These are phyloP conservation scores for Thaumetopoea pityocampa DNA, from an alignment of 1,140 invertebrate genomes.

Conservation along the genomic window DNA sequence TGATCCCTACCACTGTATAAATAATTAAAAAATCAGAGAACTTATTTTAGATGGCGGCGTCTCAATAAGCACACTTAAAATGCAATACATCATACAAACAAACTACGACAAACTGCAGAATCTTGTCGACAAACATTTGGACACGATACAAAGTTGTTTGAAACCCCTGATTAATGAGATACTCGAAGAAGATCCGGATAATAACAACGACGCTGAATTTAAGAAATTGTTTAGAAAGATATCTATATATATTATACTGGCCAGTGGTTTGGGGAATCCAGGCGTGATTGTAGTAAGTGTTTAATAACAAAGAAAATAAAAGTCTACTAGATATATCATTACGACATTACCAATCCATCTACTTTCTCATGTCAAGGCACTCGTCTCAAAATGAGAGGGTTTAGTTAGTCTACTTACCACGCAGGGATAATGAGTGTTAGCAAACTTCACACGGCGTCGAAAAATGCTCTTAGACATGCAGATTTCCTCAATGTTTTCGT, in stretches of 20 bases:
- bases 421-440: too few species aligned
- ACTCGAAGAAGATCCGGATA: conserved; percentile 60
- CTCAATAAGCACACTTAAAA: conserved; percentile 75
- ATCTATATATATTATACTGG: conserved; percentile 77
- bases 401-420: too few species aligned
- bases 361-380: too few species aligned
- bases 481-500: too few species aligned
- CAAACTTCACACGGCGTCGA: too few species aligned
- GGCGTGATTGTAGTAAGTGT: conserved; percentile 49
- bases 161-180: conserved; percentile 77
- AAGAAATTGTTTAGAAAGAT: conserved; percentile 79
- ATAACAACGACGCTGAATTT: conserved; percentile 66
- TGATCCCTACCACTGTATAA: too few species aligned
- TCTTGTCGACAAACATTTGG: conserved; percentile 73
- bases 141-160: conserved; percentile 69
- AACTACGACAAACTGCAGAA: conserved; percentile 79
- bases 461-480: too few species aligned
- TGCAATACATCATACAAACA: conserved; percentile 83
- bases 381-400: too few species aligned
- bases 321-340: too few species aligned
- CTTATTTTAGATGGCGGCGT: conserved; percentile 39
- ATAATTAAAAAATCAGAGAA: neutral
- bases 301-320: too few species aligned
- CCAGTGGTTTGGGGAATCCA: conserved; percentile 81
- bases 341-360: too few species aligned